phyloP scores from a whole-genome alignment of 1,140 invertebrate genomes.

The Epicauta chinensis region DNA sequence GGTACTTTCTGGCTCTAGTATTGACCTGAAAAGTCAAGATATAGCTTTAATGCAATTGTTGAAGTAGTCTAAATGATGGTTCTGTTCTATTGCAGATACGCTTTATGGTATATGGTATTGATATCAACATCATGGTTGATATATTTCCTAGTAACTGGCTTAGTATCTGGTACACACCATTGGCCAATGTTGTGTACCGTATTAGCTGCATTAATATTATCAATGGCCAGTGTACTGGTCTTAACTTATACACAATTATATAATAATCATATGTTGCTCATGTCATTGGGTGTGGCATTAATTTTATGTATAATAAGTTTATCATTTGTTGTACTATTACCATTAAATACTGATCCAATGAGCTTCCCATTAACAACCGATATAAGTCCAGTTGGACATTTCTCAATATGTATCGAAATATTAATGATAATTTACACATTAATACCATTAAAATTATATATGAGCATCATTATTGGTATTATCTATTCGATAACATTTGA shows the following conservation, averaged over 20 bases:
- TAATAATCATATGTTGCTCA: constrained; percentile 54
- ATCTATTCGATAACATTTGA: constrained; percentile 82
- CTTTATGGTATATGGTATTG: constrained; percentile 51
- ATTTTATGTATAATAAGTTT: constrained; percentile 62
- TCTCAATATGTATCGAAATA: constrained; percentile 79
- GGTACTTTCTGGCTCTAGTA: constrained; percentile 4
- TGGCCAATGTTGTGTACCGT: constrained; percentile 58
- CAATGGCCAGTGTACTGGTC: constrained; percentile 52
- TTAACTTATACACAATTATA: constrained; percentile 63
- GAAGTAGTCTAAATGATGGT: too few relatives aligned
- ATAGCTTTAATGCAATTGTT: too few relatives aligned
- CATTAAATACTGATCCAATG: constrained; percentile 37
- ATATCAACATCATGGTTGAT: constrained; percentile 51
- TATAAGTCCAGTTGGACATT: constrained; percentile 73
- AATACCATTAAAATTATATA: constrained; percentile 83
- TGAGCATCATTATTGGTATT: constrained; percentile 68
- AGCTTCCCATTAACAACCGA: constrained; percentile 40
- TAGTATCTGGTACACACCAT: constrained; percentile 37
- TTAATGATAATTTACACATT: constrained; percentile 88
- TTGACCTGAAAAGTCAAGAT: too few relatives aligned
- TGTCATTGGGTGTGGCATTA: constrained; percentile 59
- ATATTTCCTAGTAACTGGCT: constrained; percentile 48
- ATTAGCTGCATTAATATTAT: constrained; percentile 51
- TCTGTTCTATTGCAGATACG: too few relatives aligned
- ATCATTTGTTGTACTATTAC: constrained; percentile 52